These are phyloP conservation scores for Tapirus terrestris DNA, from an alignment of 2,113 vertebrate species.

Conservation along the genomic window DNA sequence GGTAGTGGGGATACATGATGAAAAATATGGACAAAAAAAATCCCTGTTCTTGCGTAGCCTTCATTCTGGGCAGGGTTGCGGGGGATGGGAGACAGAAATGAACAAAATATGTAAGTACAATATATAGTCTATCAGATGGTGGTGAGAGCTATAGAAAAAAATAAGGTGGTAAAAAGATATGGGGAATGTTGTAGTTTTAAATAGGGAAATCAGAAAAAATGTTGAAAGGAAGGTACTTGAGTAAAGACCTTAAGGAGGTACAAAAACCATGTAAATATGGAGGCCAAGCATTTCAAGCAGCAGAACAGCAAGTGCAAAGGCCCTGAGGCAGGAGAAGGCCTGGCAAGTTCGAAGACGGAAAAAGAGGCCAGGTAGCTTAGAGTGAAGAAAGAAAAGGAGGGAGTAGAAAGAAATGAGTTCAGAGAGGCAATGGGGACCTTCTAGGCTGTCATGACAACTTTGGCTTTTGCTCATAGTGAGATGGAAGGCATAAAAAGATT, in stretches of 20 bases:
- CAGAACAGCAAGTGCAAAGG: background rate
- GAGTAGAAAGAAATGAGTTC: background rate
- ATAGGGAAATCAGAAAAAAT: background rate
- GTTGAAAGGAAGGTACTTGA: background rate
- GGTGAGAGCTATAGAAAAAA: background rate
- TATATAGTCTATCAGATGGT: background rate
- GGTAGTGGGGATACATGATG: background rate
- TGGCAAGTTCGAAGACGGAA: background rate
- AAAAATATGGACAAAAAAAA: background rate
- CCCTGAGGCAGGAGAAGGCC: background rate
- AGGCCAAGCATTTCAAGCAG: background rate
- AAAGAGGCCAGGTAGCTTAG: background rate
- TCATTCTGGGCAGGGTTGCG: background rate
- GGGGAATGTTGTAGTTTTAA: background rate
- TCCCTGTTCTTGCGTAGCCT: background rate
- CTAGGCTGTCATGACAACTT: background rate
- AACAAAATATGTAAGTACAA: background rate
- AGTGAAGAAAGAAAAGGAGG: background rate
- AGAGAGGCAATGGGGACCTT: background rate
- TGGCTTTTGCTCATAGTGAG: background rate
- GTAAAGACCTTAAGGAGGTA: background rate
- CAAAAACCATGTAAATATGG: background rate
- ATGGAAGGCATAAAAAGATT: background rate
- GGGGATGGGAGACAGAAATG: background rate
- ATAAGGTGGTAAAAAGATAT: background rate